Conservation (phyloP, 2,113 vertebrate species). For the Lucifuga dentata region DNA sequence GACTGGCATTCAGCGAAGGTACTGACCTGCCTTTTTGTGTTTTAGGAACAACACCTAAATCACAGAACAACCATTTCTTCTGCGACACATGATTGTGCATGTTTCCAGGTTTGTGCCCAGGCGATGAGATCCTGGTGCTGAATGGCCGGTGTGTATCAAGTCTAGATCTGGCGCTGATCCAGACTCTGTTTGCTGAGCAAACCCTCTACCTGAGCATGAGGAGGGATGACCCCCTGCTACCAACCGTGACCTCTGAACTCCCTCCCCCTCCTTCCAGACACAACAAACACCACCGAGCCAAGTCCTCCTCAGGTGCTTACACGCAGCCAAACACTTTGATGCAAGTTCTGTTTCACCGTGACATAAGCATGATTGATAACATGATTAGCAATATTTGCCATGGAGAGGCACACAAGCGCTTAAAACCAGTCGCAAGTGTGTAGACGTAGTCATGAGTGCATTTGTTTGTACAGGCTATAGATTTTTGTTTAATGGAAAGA, state of each 20-base stretch:
- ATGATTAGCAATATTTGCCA: too few species aligned
- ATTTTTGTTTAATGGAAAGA: neutral
- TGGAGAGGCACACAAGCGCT: too few species aligned
- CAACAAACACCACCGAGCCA: conserved; percentile 86
- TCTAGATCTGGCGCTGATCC: conserved; percentile 90
- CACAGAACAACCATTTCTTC: neutral
- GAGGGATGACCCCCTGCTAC: conserved; percentile 64
- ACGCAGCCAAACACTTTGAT: neutral
- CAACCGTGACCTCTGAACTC: conserved; percentile 59
- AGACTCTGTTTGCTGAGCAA: conserved; percentile 88
- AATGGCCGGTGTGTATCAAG: conserved; percentile 88
- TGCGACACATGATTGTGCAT: neutral
- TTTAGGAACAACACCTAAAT: too few species aligned
- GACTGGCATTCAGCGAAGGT: conserved; percentile 90
- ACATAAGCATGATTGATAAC: too few species aligned
- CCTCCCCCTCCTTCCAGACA: conserved; percentile 75
- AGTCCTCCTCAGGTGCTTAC: conserved; percentile 85
- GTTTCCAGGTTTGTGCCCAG: conserved; percentile 86
- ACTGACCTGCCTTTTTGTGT: neutral
- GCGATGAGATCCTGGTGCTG: conserved; percentile 91
- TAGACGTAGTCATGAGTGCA: neutral
- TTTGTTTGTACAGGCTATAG: neutral
- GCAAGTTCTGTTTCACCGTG: too few species aligned
- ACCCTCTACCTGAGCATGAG: conserved; percentile 86
- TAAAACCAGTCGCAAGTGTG: neutral